These are phyloP conservation scores for Bhutanitis thaidina DNA, from an alignment of 2,888 invertebrate genomes.

Conservation along the genomic window DNA sequence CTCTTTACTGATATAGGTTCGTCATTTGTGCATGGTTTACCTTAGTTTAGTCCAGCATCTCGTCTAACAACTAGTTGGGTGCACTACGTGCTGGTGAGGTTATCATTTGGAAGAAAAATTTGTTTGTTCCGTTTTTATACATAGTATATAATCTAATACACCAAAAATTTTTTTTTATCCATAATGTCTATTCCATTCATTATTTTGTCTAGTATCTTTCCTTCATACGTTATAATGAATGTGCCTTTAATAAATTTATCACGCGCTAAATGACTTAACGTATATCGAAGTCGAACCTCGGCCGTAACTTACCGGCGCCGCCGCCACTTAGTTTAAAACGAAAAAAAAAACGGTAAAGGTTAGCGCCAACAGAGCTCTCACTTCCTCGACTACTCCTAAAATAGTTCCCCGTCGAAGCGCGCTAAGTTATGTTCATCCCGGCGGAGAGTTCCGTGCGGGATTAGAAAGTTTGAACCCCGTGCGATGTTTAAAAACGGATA, in stretches of 20 bases:
- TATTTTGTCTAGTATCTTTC: too few species aligned
- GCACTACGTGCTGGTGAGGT: too few species aligned
- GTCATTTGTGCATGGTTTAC: too few species aligned
- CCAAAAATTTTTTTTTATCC: too few species aligned
- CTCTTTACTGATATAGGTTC: too few species aligned
- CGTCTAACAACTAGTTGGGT: too few species aligned
- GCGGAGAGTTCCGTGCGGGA: conserved; percentile 4
- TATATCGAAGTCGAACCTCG: conserved; percentile 1
- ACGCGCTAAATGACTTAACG: conserved; percentile 8
- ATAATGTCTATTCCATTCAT: too few species aligned
- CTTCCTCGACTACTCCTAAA: conserved; percentile 16
- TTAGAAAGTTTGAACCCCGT: conserved; percentile 17
- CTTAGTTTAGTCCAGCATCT: too few species aligned
- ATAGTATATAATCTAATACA: too few species aligned
- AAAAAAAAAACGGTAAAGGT: conserved; percentile 9
- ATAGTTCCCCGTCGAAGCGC: conserved; percentile 14
- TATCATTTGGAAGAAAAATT: too few species aligned
- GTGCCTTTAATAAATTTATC: conserved; percentile 6
- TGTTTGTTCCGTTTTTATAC: too few species aligned
- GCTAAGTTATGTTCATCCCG: conserved; percentile 16
- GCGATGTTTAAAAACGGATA: conserved; percentile 18
- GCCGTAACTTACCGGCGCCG: conserved; percentile 17
- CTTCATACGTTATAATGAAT: not conserved
- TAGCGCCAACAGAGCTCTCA: conserved; percentile 6
- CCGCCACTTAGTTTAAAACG: conserved; percentile 15